Percentiles rank a stretch among this genome's conserved stretches.
Conservation (phyloP, 2,888 invertebrate species). For the Chrysolina oricalcia region DNA sequence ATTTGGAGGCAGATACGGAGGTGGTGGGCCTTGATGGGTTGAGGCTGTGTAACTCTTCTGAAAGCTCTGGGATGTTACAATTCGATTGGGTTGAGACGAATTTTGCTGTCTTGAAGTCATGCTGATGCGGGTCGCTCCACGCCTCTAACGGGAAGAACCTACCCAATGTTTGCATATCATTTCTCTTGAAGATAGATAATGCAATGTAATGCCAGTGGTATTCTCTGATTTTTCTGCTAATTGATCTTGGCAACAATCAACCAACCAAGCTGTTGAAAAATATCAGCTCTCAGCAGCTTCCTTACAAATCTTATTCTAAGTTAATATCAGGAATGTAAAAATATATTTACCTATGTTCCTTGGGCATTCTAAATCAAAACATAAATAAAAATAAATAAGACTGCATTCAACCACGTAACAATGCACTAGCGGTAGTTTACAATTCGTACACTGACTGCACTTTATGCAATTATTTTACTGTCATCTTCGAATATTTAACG, state of each 20-base stretch:
- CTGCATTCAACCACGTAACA: conserved; percentile 36
- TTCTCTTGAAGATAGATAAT: conserved; percentile 93
- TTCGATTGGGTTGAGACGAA: conserved; percentile 57
- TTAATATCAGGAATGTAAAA: conserved; percentile 2
- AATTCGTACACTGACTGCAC: neutral
- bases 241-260: conserved; percentile 91
- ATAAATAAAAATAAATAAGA: conserved; percentile 33
- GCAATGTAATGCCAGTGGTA: conserved; percentile 78
- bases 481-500: neutral
- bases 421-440: conserved; percentile 27
- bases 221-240: conserved; percentile 89
- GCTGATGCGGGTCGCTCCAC: conserved; percentile 99
- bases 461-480: neutral
- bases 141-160: conserved; percentile 99
- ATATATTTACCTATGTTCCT: conserved; percentile 35
- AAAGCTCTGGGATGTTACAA: conserved; percentile 60
- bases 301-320: conserved; percentile 25
- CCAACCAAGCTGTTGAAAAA: conserved; percentile 96
- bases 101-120: conserved; percentile 85
- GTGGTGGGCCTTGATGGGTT: conserved; percentile 81
- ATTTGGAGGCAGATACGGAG: conserved; percentile 82
- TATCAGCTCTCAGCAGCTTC: conserved; percentile 84
- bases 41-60: conserved; percentile 69
- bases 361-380: conserved; percentile 36
- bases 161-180: conserved; percentile 95